A percentile compares a stretch with the other conserved stretches of the same genome.
These are phyloP conservation scores for Notoglanidium macrostoma DNA, from an alignment of 2,797 vertebrate species.

Conservation along the genomic window DNA sequence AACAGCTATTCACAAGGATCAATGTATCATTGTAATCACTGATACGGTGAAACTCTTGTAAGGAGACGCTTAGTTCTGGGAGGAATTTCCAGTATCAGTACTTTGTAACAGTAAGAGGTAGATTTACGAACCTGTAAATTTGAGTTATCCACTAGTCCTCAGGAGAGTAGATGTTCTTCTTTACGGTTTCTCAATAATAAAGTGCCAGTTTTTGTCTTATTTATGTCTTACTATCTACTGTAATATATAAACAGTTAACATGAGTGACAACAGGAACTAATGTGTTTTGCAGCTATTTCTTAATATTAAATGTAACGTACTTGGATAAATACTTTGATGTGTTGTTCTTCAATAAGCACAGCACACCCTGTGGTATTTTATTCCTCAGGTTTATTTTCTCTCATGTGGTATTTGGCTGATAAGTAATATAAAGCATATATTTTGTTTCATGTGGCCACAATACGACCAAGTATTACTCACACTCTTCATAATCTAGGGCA, in stretches of 20 bases:
- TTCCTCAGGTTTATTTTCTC: neutral
- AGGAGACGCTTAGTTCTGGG: neutral
- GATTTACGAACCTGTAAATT: neutral
- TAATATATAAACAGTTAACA: neutral
- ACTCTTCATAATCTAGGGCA: slow-evolving; percentile 16
- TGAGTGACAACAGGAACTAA: neutral
- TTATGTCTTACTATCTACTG: neutral
- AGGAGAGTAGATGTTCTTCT: too few species aligned
- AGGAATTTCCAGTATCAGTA: neutral
- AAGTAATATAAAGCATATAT: neutral
- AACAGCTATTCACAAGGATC: neutral
- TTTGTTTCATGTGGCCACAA: neutral
- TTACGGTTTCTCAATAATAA: neutral
- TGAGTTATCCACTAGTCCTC: neutral
- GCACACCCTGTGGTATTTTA: neutral
- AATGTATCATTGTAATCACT: neutral
- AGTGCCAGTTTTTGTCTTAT: neutral
- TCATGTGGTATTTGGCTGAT: neutral
- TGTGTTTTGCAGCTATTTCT: neutral
- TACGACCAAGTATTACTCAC: slow-evolving; percentile 5
- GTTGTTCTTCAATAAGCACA: neutral
- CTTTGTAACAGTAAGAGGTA: neutral
- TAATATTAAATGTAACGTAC: neutral
- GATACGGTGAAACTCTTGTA: neutral
- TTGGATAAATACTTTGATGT: neutral